Percentiles rank a stretch among this genome's conserved stretches.
phyloP scores from a whole-genome alignment of 2,797 vertebrate genomes.

The Intellagama lesueurii region DNA sequence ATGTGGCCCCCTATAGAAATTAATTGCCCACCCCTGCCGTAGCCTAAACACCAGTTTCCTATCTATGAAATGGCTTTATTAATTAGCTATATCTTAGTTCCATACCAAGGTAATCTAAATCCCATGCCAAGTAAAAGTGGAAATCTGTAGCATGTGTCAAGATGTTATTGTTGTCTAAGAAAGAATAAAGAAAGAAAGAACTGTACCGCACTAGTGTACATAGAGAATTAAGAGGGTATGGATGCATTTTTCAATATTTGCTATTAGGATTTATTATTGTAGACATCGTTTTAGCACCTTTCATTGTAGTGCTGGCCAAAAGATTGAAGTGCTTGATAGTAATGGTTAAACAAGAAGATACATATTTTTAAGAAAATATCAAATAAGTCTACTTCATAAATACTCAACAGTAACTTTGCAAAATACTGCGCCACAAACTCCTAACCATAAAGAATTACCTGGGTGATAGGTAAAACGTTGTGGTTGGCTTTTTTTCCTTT shows the following conservation, averaged over 20 bases:
- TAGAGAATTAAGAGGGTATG: not conserved
- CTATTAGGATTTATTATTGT: not conserved
- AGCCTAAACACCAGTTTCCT: not conserved
- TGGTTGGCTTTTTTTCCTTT: conserved; percentile 95
- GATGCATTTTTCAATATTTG: not conserved
- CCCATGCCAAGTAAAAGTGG: not conserved
- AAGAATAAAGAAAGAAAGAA: not conserved
- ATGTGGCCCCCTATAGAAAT: too few relatives aligned
- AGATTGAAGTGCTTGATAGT: not conserved
- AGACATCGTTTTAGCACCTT: not conserved
- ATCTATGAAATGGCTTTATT: not conserved
- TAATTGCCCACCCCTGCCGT: too few relatives aligned
- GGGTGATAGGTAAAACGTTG: conserved; percentile 95
- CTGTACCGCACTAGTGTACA: not conserved
- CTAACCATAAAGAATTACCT: conserved; percentile 66
- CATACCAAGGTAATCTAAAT: not conserved
- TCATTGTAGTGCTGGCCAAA: not conserved
- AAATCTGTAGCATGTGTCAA: not conserved
- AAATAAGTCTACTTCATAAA: not conserved
- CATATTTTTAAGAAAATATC: not conserved
- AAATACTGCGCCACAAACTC: not conserved
- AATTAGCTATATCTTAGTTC: not conserved
- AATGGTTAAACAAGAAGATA: not conserved
- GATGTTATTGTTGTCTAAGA: not conserved
- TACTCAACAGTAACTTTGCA: not conserved